Evolutionary conservation across 2,113 vertebrate species (phyloP).

Genomic region (Suricata suricatta): DNA sequence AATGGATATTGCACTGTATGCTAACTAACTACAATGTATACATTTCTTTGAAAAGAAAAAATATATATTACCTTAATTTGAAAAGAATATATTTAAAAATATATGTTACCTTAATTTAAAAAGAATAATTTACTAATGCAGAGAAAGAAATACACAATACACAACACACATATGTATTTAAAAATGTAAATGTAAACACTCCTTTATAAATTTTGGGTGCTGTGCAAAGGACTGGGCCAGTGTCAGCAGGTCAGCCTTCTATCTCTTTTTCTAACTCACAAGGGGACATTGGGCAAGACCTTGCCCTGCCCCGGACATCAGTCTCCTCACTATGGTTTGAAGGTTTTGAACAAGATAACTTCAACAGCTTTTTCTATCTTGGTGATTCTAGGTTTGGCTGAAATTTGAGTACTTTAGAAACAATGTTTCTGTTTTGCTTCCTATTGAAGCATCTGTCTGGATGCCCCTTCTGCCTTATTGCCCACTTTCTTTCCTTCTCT

Average conservation of each 20-base stretch:
- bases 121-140: not conserved
- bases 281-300: not conserved
- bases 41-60: too few species aligned
- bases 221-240: not conserved
- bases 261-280: not conserved
- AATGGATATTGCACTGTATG: too few species aligned
- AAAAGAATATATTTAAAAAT: not conserved
- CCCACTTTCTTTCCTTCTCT: not conserved
- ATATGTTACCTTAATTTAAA: not conserved
- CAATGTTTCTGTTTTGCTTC: not conserved
- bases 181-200: not conserved
- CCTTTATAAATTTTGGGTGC: not conserved
- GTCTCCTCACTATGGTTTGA: not conserved
- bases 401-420: conserved; percentile 31
- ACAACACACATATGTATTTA: not conserved
- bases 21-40: too few species aligned
- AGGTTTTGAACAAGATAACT: not conserved
- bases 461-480: not conserved
- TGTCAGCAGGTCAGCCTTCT: not conserved
- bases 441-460: not conserved
- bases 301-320: not conserved
- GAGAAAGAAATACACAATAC: not conserved
- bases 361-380: not conserved
- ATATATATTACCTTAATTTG: not conserved
- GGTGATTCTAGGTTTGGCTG: not conserved